phyloP scores from a whole-genome alignment of 2,113 vertebrate species.

The Isichthys henryi region DNA sequence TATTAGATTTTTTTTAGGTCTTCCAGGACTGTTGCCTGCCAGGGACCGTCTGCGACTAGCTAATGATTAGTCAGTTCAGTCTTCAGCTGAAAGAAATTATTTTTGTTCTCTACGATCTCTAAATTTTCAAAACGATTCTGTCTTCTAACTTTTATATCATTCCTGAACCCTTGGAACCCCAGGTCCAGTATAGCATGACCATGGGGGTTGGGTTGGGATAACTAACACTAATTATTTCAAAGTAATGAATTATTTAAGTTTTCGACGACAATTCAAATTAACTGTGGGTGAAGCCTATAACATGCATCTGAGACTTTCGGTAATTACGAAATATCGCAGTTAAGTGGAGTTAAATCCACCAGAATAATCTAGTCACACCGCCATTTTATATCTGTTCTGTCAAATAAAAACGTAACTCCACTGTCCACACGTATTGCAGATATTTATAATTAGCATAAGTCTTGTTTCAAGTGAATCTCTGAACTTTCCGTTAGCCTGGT shows the following conservation, averaged over 20 bases:
- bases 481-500: neutral
- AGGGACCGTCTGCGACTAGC: conserved; percentile 53
- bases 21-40: conserved; percentile 55
- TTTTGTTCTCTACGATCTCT: neutral
- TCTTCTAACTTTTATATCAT: neutral
- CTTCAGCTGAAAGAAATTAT: neutral
- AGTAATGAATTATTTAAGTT: neutral
- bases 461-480: neutral
- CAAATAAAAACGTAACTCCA: neutral
- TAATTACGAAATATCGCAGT: neutral
- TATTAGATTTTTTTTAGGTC: conserved; percentile 54
- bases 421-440: neutral
- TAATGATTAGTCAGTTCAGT: neutral
- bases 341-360: neutral
- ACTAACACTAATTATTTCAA: neutral
- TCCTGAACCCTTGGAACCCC: neutral
- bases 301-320: neutral
- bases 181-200: neutral
- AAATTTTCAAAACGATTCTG: neutral
- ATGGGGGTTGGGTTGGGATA: neutral
- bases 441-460: neutral
- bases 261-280: neutral
- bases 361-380: neutral
- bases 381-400: neutral
- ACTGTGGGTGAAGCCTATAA: neutral